phyloP scores from a whole-genome alignment of 2,888 invertebrate species.

The Cabera pusaria region DNA sequence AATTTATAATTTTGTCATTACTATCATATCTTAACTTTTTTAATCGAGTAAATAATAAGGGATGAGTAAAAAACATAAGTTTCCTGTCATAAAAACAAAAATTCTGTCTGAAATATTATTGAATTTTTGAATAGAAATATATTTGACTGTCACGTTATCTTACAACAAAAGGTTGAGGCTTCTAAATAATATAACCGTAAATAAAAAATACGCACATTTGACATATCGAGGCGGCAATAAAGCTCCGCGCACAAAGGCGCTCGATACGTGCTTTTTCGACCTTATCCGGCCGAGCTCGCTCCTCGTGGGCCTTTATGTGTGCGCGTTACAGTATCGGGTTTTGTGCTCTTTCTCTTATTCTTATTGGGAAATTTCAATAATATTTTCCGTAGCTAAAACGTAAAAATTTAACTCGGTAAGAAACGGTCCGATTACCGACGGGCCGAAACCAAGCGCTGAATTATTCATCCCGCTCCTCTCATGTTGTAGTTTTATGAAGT shows the following conservation, averaged over 20 bases:
- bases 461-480: conserved; percentile 18
- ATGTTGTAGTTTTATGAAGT: conserved; percentile 24
- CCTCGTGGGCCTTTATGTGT: conserved; percentile 6
- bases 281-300: conserved; percentile 8
- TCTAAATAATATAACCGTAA: conserved; percentile 18
- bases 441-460: conserved; percentile 10
- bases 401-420: conserved; percentile 1
- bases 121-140: no score
- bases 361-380: conserved; percentile 5
- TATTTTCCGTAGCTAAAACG: background rate
- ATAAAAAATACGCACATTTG: conserved; percentile 24
- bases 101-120: no score
- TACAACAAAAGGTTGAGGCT: conserved; percentile 11
- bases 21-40: no score
- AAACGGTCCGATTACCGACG: conserved; percentile 7
- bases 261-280: conserved; percentile 13
- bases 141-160: conserved; percentile 11
- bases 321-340: conserved; percentile 5
- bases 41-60: no score
- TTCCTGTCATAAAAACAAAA: no score
- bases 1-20: no score
- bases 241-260: conserved; percentile 14
- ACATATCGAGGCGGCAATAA: conserved; percentile 24
- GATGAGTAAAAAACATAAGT: no score
- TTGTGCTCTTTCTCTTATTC: conserved; percentile 2